Evolutionary conservation across 2,888 invertebrate genomes (phyloP).

Genomic region (Myopa testacea): DNA sequence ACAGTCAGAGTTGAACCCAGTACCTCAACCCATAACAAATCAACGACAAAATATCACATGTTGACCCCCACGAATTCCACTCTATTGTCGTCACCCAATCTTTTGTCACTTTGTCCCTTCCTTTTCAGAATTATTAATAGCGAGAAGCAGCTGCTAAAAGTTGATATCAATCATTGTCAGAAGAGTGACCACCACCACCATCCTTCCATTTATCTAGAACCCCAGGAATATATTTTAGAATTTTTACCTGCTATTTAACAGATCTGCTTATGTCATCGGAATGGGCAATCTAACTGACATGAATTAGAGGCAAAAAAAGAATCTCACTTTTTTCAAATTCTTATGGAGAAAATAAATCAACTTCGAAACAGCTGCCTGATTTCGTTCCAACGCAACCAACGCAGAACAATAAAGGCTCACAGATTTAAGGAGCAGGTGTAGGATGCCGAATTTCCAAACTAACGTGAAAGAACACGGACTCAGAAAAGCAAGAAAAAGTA

Average conservation of each 20-base stretch:
- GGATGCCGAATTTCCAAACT: slow-evolving; percentile 21
- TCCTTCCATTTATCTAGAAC: not conserved
- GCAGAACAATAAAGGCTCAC: not conserved
- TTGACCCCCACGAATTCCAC: not conserved
- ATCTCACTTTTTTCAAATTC: not conserved
- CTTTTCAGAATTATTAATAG: not conserved
- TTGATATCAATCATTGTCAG: slow-evolving; percentile 6
- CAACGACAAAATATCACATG: not conserved
- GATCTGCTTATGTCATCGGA: not conserved
- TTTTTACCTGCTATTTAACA: not conserved
- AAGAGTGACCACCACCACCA: slow-evolving; percentile 6
- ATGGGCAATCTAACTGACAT: not conserved
- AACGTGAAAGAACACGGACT: not conserved
- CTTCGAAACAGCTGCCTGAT: slow-evolving; percentile 13
- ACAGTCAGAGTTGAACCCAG: not conserved
- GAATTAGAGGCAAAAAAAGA: not conserved
- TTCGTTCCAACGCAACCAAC: not conserved
- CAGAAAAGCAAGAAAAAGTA: slow-evolving; percentile 3
- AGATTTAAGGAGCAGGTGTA: slow-evolving; percentile 32
- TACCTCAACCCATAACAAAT: not conserved
- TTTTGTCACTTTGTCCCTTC: not conserved
- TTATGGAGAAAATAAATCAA: slow-evolving; percentile 21
- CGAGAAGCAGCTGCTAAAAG: slow-evolving; percentile 8
- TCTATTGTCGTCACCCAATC: not conserved
- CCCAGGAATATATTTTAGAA: not conserved